These are phyloP conservation scores for Euura lappo DNA, from an alignment of 1,140 invertebrate genomes.

Conservation along the genomic window DNA sequence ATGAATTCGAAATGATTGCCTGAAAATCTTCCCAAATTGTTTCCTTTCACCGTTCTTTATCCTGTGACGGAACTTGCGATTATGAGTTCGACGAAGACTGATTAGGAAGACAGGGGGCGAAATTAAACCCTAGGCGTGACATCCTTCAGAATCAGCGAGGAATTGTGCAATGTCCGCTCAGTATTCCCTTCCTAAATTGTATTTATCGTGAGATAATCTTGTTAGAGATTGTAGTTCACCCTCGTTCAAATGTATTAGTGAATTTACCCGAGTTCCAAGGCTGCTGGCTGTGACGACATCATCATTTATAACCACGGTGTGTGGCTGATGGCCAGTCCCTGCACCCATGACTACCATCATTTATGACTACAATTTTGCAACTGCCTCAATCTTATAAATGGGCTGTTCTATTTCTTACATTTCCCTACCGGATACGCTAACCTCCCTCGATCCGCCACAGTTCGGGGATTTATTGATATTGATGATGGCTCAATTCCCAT, in stretches of 20 bases:
- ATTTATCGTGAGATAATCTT: too few species aligned
- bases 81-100: too few species aligned
- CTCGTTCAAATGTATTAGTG: background rate
- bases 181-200: too few species aligned
- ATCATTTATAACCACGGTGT: background rate
- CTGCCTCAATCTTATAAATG: background rate
- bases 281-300: background rate
- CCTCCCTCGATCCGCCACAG: background rate
- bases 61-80: too few species aligned
- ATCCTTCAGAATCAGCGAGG: too few species aligned
- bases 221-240: background rate
- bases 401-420: background rate
- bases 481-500: background rate
- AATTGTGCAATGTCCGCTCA: too few species aligned
- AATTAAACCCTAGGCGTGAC: too few species aligned
- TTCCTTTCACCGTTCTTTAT: too few species aligned
- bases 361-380: constrained; percentile 1
- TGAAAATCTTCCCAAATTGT: too few species aligned
- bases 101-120: too few species aligned
- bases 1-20: too few species aligned
- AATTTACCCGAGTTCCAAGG: background rate
- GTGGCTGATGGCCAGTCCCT: background rate
- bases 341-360: background rate
- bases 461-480: too few species aligned
- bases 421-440: background rate